These are phyloP conservation scores for Novumbra hubbsi DNA, from an alignment of 2,797 vertebrate genomes.

Conservation along the genomic window DNA sequence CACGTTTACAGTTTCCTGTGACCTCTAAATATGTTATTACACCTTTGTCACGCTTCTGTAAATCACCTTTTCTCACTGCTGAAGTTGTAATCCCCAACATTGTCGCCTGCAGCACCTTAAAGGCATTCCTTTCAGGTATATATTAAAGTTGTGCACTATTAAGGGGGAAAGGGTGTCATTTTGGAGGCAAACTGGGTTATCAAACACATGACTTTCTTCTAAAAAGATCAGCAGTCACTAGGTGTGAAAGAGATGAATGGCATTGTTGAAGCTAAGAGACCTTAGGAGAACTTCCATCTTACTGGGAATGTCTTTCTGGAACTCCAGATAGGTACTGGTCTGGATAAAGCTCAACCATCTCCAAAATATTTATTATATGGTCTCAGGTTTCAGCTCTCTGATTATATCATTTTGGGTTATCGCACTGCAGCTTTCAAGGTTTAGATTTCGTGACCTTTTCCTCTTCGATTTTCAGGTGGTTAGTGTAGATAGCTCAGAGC, in stretches of 20 bases:
- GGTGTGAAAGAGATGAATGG: neutral
- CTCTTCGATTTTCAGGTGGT: neutral
- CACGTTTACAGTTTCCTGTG: neutral
- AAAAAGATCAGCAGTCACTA: neutral
- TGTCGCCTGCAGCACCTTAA: neutral
- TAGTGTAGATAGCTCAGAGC: neutral
- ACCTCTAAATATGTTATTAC: conserved; percentile 4
- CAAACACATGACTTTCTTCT: neutral
- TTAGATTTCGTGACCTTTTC: neutral
- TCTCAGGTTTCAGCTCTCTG: neutral
- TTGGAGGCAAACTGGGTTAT: neutral
- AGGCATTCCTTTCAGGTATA: neutral
- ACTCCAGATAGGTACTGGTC: no score
- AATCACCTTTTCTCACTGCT: neutral
- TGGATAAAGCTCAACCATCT: no score
- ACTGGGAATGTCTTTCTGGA: neutral
- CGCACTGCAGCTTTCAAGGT: neutral
- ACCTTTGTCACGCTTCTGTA: neutral
- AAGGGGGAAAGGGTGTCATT: neutral
- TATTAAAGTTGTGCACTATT: neutral
- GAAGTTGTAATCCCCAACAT: neutral
- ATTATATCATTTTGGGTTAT: neutral
- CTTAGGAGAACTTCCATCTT: conserved; percentile 9
- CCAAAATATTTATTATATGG: neutral
- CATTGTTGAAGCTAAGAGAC: neutral